A percentile compares a stretch with the other conserved stretches of the same genome.
These are phyloP conservation scores for Nomada ruficornis DNA, from an alignment of 2,888 invertebrate genomes.

Conservation along the genomic window DNA sequence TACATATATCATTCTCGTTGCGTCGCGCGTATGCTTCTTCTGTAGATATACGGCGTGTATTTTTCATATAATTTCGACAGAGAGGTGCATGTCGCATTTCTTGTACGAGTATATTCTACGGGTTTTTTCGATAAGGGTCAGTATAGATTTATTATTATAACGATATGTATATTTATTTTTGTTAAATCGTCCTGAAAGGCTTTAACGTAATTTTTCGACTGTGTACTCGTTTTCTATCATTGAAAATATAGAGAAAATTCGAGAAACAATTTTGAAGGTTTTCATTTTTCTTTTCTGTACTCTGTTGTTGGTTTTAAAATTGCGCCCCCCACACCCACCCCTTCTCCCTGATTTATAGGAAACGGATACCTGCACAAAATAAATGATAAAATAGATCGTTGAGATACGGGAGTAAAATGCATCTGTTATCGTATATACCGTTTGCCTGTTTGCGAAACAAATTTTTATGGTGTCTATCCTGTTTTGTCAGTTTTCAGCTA, in stretches of 20 bases:
- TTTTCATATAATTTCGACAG: conserved; percentile 4
- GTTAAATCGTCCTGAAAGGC: conserved; percentile 3
- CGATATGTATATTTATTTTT: conserved; percentile 34
- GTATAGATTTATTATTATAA: conserved; percentile 25
- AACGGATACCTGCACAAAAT: conserved; percentile 1
- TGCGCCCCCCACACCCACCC: too few species aligned
- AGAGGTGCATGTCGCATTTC: background rate
- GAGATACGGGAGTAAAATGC: background rate
- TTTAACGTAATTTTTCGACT: conserved; percentile 13
- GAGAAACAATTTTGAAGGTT: background rate
- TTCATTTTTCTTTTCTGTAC: background rate
- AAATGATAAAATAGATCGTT: background rate
- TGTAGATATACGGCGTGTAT: background rate
- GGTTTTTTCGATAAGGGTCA: conserved; percentile 28
- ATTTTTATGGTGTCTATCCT: conserved; percentile 13
- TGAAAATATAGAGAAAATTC: conserved; percentile 1
- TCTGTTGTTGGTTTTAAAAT: background rate
- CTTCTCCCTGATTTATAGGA: background rate
- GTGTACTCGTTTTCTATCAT: conserved; percentile 3
- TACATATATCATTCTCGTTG: background rate
- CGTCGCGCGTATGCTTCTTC: conserved; percentile 3
- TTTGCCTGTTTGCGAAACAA: conserved; percentile 39
- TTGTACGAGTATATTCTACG: conserved; percentile 9
- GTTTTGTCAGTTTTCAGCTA: conserved; percentile 13
- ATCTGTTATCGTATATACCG: background rate